Percentiles rank a stretch among this genome's conserved stretches.
Evolutionary conservation across 2,888 invertebrate species (phyloP).

Genomic region (Harmothoe impar): DNA sequence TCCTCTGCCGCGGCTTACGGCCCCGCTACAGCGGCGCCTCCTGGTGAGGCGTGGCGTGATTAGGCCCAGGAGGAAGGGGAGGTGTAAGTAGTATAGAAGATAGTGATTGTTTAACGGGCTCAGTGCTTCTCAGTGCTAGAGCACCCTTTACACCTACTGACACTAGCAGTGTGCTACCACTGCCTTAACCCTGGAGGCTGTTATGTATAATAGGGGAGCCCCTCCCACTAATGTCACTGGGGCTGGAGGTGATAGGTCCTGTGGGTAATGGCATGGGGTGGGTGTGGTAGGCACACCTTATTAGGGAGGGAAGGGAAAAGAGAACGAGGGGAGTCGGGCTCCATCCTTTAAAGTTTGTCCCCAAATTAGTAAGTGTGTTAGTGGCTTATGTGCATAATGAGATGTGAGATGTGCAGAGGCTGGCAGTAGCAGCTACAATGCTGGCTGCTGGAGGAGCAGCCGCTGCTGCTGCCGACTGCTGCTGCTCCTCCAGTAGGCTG

Average conservation of each 20-base stretch:
- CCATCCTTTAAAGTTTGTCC: not conserved
- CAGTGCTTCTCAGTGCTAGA: not conserved
- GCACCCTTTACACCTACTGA: not conserved
- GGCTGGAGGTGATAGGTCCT: not conserved
- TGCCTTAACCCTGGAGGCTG: not conserved
- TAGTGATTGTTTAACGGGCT: not conserved
- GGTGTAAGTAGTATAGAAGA: slow-evolving; percentile 29
- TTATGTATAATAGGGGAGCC: not conserved
- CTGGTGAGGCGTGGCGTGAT: not conserved
- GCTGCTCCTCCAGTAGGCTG: not conserved
- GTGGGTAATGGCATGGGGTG: not conserved
- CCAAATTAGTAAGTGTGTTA: slow-evolving; percentile 51
- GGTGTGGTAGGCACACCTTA: not conserved
- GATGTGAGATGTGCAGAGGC: slow-evolving; percentile 14
- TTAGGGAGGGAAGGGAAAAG: not conserved
- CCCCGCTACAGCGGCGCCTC: too few species aligned
- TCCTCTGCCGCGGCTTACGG: not conserved
- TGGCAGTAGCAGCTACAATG: not conserved
- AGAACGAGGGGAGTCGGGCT: not conserved
- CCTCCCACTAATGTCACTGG: not conserved
- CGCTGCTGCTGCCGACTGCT: not conserved
- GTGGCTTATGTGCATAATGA: slow-evolving; percentile 50
- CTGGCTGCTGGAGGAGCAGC: slow-evolving; percentile 20
- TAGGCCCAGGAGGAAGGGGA: not conserved
- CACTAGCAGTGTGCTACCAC: not conserved